Evolutionary conservation across 2,113 vertebrate species (phyloP).

Genomic region (Prolemur simus): DNA sequence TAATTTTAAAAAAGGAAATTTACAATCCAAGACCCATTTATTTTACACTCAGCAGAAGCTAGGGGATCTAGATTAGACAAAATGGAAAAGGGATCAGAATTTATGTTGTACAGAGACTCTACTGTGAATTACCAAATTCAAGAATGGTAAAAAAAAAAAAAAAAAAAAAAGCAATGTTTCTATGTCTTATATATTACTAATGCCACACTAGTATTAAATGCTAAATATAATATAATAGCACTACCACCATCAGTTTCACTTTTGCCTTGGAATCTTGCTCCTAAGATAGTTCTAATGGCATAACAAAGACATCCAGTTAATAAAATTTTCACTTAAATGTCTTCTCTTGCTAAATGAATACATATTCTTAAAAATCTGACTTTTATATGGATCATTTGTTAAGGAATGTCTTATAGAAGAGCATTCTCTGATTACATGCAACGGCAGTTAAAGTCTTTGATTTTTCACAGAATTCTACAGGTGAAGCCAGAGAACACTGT

Average conservation of each 20-base stretch:
- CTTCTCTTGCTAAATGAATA: background rate
- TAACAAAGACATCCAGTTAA: background rate
- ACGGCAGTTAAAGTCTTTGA: background rate
- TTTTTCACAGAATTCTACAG: background rate
- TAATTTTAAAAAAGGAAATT: conserved; percentile 8
- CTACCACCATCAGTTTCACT: background rate
- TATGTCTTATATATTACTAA: background rate
- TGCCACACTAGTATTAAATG: background rate
- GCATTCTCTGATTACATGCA: background rate
- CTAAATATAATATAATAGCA: background rate
- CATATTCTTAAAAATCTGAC: background rate
- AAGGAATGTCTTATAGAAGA: background rate
- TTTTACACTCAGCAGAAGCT: background rate
- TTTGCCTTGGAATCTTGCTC: background rate
- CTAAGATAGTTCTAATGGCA: background rate
- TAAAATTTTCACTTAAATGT: background rate
- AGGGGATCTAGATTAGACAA: background rate
- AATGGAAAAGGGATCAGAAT: background rate
- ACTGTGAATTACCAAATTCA: background rate
- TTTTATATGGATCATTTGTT: background rate
- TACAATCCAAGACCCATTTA: background rate
- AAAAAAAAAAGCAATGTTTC: background rate
- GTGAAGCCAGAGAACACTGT: background rate
- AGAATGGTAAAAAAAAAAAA: background rate
- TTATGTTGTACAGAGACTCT: background rate